Conservation (phyloP, 1,140 invertebrate species). For the Drosophila triauraria region DNA sequence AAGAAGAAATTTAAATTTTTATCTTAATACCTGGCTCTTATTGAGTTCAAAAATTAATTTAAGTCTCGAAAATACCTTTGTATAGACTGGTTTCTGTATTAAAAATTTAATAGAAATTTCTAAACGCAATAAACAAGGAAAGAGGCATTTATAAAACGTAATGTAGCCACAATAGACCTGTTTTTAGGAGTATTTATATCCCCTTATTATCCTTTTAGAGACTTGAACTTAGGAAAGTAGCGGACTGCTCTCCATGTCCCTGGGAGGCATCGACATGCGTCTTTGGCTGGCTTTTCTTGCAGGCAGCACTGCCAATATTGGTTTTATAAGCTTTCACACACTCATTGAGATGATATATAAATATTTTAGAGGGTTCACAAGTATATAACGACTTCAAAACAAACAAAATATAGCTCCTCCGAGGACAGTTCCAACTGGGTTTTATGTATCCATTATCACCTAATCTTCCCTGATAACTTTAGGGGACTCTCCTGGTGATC, state of each 20-base stretch:
- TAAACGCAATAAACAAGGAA: not conserved
- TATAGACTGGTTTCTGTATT: too few relatives aligned
- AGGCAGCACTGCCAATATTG: too few relatives aligned
- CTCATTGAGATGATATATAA: not conserved
- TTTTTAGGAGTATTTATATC: not conserved
- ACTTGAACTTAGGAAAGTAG: not conserved
- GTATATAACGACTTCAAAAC: not conserved
- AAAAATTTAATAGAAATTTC: not conserved
- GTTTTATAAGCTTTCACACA: not conserved
- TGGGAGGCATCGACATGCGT: too few relatives aligned
- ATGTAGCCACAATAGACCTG: not conserved
- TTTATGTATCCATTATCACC: not conserved
- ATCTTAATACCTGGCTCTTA: too few relatives aligned
- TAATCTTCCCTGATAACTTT: too few relatives aligned
- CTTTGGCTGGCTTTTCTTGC: not conserved
- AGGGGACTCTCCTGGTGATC: not conserved
- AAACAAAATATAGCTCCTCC: not conserved
- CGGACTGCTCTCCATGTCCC: not conserved
- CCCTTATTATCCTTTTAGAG: not conserved
- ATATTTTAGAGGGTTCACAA: not conserved
- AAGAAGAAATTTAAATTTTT: too few relatives aligned
- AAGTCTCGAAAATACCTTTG: not conserved
- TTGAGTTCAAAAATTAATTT: too few relatives aligned
- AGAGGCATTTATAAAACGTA: not conserved
- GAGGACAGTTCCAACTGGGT: not conserved